Percentiles rank a stretch among this genome's conserved stretches.
Conservation (phyloP, 2,797 vertebrate genomes). For the Chrosomus eos region DNA sequence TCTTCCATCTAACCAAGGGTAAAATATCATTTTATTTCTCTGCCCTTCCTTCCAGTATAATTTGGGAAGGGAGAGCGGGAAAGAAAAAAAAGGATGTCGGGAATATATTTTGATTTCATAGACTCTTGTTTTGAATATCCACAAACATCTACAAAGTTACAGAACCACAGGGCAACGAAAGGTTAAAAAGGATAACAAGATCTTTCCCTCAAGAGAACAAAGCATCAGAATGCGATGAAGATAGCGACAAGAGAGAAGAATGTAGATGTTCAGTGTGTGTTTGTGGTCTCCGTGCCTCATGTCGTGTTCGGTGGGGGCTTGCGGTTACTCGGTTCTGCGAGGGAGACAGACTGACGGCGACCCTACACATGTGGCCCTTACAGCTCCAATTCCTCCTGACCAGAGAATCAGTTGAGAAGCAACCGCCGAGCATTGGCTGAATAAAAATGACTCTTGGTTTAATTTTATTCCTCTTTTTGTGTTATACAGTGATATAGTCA, state of each 20-base stretch:
- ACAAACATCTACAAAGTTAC: slow-evolving; percentile 38
- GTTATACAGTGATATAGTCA: background rate
- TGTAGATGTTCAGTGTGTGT: slow-evolving; percentile 38
- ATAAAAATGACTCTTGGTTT: slow-evolving; percentile 7
- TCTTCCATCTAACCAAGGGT: slow-evolving; percentile 54
- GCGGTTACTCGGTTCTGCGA: slow-evolving; percentile 51
- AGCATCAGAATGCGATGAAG: slow-evolving; percentile 49
- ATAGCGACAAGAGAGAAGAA: slow-evolving; percentile 12
- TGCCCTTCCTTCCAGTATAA: slow-evolving; percentile 53
- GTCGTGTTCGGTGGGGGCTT: slow-evolving; percentile 48
- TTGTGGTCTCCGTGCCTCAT: slow-evolving; percentile 50
- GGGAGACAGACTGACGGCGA: slow-evolving; percentile 65
- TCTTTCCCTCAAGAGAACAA: slow-evolving; percentile 42
- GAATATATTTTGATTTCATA: slow-evolving; percentile 28
- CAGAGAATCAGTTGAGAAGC: slow-evolving; percentile 39
- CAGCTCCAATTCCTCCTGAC: slow-evolving; percentile 52
- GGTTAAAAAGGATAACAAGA: slow-evolving; percentile 43
- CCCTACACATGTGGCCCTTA: slow-evolving; percentile 56
- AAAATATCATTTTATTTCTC: slow-evolving; percentile 49
- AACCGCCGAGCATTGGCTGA: background rate
- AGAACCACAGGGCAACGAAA: slow-evolving; percentile 36
- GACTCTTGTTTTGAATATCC: slow-evolving; percentile 50
- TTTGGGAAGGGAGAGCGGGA: slow-evolving; percentile 26
- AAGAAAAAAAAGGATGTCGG: slow-evolving; percentile 26
- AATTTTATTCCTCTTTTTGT: background rate